Conservation (phyloP, 2,797 vertebrate species). For the Tenualosa ilisha region DNA sequence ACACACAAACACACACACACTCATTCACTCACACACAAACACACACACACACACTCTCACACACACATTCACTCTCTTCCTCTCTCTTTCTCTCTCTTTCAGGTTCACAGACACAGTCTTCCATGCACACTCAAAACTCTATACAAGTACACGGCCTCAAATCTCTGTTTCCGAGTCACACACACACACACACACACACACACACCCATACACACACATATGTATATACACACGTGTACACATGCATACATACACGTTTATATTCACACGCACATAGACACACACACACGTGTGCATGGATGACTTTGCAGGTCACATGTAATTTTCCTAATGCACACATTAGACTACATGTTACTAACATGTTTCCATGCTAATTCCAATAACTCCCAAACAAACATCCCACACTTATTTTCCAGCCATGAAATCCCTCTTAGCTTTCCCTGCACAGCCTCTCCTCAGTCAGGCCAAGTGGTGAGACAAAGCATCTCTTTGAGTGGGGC, state of each 20-base stretch:
- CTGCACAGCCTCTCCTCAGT: neutral
- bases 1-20: too few species aligned
- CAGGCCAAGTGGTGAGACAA: neutral
- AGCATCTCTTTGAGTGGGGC: neutral
- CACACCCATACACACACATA: too few species aligned
- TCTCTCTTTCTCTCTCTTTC: too few species aligned
- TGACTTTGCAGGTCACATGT: neutral
- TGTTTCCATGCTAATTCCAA: neutral
- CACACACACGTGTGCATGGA: neutral
- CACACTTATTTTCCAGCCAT: too few species aligned
- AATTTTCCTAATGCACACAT: neutral
- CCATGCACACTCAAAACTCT: too few species aligned
- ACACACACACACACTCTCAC: too few species aligned
- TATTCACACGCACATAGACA: conserved; percentile 30
- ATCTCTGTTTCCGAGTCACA: too few species aligned
- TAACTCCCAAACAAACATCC: neutral
- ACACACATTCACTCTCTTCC: too few species aligned
- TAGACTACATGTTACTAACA: neutral
- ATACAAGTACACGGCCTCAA: too few species aligned
- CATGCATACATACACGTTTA: neutral
- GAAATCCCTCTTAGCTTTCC: neutral
- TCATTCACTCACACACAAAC: too few species aligned
- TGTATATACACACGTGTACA: neutral
- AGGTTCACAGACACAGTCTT: too few species aligned
- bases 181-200: too few species aligned